These are phyloP conservation scores for Proterorhinus semilunaris DNA, from an alignment of 2,113 vertebrate species.

Conservation along the genomic window DNA sequence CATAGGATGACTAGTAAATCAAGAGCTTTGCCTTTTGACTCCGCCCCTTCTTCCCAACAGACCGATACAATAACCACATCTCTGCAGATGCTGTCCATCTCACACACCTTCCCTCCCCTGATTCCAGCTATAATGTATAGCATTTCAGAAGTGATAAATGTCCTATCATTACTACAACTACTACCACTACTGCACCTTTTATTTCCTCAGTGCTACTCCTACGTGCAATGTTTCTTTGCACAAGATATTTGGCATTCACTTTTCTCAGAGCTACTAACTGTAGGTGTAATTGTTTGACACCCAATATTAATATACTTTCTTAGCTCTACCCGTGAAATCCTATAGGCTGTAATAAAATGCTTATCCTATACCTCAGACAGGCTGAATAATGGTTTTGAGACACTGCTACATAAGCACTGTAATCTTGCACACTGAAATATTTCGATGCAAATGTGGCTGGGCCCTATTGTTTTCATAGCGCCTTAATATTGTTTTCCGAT, in stretches of 20 bases:
- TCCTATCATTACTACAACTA: neutral
- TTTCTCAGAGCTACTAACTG: neutral
- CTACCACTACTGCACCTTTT: neutral
- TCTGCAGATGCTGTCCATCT: too few relatives aligned
- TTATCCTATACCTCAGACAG: neutral
- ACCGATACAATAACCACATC: too few relatives aligned
- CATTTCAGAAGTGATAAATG: neutral
- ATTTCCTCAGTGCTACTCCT: neutral
- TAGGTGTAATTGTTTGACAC: neutral
- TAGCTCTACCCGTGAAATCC: neutral
- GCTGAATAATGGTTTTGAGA: neutral
- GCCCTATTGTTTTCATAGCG: slow-evolving; percentile 17
- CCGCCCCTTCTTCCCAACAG: too few relatives aligned
- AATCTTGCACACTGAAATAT: slow-evolving; percentile 41
- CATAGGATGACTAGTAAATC: too few relatives aligned
- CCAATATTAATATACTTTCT: neutral
- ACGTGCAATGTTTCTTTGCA: slow-evolving; percentile 10
- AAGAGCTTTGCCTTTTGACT: too few relatives aligned
- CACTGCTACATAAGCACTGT: slow-evolving; percentile 9
- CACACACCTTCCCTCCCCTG: too few relatives aligned
- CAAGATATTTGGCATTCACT: neutral
- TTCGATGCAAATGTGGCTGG: slow-evolving; percentile 26
- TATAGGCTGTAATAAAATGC: neutral
- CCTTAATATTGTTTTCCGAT: slow-evolving; percentile 36
- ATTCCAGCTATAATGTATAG: neutral